A percentile compares a stretch with the other conserved stretches of the same genome.
Conservation (phyloP, 2,797 vertebrate genomes). For the Sebastes oblongus region DNA sequence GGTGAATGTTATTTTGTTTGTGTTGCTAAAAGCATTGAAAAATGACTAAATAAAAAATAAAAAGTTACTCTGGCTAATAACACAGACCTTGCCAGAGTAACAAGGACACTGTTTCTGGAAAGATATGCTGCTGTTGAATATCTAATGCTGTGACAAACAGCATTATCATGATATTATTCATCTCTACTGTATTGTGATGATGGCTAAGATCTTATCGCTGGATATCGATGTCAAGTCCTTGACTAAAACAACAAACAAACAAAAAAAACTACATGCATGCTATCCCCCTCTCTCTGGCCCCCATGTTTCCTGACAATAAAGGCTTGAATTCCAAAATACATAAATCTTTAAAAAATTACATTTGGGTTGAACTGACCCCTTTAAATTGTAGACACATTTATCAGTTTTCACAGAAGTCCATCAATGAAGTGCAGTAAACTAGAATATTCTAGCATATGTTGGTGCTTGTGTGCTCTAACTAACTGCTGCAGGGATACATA, state of each 20-base stretch:
- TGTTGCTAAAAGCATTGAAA: neutral
- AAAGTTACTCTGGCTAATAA: neutral
- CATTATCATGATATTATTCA: neutral
- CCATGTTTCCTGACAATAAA: neutral
- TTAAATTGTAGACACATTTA: neutral
- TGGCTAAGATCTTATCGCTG: neutral
- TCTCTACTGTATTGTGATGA: neutral
- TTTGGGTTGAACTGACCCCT: neutral
- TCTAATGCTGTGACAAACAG: neutral
- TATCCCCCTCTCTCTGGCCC: neutral
- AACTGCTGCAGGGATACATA: constrained; percentile 71
- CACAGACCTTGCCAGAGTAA: neutral
- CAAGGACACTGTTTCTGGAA: neutral
- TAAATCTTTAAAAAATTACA: neutral
- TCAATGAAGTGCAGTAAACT: neutral
- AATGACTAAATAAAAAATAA: neutral
- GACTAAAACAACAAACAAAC: neutral
- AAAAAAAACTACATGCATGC: neutral
- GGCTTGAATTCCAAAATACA: neutral
- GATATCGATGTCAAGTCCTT: neutral
- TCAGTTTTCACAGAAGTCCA: neutral
- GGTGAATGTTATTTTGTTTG: neutral
- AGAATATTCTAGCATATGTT: neutral
- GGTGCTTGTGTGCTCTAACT: neutral
- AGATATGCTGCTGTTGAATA: neutral